Evolutionary conservation across 2,113 vertebrate genomes (phyloP).

Genomic region (Macrotis lagotis): DNA sequence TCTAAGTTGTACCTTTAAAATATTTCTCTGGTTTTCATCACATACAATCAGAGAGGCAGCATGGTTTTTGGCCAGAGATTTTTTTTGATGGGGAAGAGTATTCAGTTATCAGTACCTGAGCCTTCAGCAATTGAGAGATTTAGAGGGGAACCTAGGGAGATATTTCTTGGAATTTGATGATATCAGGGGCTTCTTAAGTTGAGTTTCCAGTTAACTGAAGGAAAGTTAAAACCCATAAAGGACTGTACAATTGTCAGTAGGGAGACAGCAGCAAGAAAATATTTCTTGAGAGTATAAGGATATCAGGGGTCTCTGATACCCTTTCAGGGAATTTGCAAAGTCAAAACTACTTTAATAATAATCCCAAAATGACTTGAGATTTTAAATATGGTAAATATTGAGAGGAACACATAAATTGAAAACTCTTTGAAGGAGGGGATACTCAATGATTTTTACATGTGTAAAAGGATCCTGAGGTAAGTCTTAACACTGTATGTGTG

Average conservation of each 20-base stretch:
- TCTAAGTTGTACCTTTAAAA: neutral
- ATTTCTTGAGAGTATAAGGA: neutral
- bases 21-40: neutral
- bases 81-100: constrained; percentile 74
- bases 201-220: neutral
- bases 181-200: neutral
- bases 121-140: neutral
- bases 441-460: neutral
- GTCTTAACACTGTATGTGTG: neutral
- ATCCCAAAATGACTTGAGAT: neutral
- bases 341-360: neutral
- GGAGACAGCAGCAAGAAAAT: neutral
- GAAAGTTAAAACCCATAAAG: neutral
- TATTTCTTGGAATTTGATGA: neutral
- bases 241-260: neutral
- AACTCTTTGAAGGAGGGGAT: neutral
- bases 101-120: neutral
- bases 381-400: neutral
- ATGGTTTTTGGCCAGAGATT: neutral
- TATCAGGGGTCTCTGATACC: neutral
- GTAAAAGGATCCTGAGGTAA: neutral
- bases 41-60: neutral
- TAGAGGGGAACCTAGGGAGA: neutral
- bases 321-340: neutral
- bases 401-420: neutral